Conservation (phyloP, 2,113 vertebrate species). For the Sebastes schlegelii region DNA sequence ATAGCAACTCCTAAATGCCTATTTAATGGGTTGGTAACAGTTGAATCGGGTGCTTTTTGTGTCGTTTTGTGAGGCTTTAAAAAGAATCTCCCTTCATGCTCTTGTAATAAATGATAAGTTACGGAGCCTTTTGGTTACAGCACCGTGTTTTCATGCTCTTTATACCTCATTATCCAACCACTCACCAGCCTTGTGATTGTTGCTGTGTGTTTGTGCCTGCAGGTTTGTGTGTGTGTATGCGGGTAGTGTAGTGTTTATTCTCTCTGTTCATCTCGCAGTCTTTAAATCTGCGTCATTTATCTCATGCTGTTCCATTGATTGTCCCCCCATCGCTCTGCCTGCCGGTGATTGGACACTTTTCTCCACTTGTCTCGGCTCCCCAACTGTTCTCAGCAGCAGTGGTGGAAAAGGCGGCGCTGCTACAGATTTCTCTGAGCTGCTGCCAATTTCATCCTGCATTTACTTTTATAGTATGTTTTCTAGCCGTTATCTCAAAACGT, state of each 20-base stretch:
- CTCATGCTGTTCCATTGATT: slow-evolving; percentile 51
- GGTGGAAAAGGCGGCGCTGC: background rate
- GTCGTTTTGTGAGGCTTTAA: background rate
- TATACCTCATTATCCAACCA: slow-evolving; percentile 27
- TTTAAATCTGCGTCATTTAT: slow-evolving; percentile 54
- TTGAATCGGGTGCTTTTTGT: background rate
- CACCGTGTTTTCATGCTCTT: background rate
- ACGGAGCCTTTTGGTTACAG: background rate
- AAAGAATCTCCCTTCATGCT: background rate
- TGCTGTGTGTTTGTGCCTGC: background rate
- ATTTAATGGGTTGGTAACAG: no score
- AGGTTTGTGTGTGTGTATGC: background rate
- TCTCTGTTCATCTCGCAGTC: slow-evolving; percentile 32
- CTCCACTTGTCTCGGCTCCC: slow-evolving; percentile 23
- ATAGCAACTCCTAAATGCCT: no score
- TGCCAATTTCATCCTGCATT: slow-evolving; percentile 31
- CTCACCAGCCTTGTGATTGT: slow-evolving; percentile 24
- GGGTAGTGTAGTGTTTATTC: slow-evolving; percentile 14
- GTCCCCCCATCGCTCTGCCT: slow-evolving; percentile 19
- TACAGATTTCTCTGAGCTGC: slow-evolving; percentile 32
- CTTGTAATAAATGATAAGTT: background rate
- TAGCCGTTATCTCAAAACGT: background rate
- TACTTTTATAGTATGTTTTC: background rate
- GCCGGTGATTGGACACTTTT: slow-evolving; percentile 46
- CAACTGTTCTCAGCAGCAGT: slow-evolving; percentile 33